A percentile compares a stretch with the other conserved stretches of the same genome.
phyloP scores from a whole-genome alignment of 1,140 invertebrate genomes.

The Nautilus pompilius region DNA sequence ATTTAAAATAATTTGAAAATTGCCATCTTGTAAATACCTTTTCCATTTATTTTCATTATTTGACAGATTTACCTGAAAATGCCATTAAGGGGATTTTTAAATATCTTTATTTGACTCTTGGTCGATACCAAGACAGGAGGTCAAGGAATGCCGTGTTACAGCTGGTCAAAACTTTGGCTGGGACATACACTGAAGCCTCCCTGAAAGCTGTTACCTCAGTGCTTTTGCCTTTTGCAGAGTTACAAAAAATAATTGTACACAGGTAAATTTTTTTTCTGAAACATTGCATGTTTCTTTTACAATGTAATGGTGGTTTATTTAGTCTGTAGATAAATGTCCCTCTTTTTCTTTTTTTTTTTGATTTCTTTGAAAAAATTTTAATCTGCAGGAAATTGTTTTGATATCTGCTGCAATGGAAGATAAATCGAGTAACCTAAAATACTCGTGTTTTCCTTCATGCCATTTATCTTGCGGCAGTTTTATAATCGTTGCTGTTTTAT shows the following conservation, averaged over 20 bases:
- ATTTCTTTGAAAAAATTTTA: too few relatives aligned
- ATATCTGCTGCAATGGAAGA: too few relatives aligned
- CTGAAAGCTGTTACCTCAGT: constrained; percentile 67
- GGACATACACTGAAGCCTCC: constrained; percentile 67
- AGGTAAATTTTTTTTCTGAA: constrained; percentile 31
- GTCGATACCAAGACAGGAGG: constrained; percentile 72
- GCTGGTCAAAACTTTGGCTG: constrained; percentile 66
- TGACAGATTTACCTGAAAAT: constrained; percentile 73
- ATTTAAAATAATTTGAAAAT: background rate
- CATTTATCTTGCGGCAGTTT: too few relatives aligned
- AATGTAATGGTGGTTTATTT: too few relatives aligned
- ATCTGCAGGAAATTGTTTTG: too few relatives aligned
- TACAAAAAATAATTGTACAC: constrained; percentile 53
- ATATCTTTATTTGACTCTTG: constrained; percentile 69
- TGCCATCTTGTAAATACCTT: background rate
- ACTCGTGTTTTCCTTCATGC: too few relatives aligned
- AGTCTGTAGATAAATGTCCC: too few relatives aligned
- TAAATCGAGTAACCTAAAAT: too few relatives aligned
- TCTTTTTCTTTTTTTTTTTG: too few relatives aligned
- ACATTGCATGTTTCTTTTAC: too few relatives aligned
- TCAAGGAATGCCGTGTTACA: constrained; percentile 72
- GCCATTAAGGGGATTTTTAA: constrained; percentile 76
- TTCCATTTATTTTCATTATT: constrained; percentile 10
- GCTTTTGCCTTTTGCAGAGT: constrained; percentile 63
- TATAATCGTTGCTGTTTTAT: too few relatives aligned